phyloP scores from a whole-genome alignment of 2,888 invertebrate species.

The Eretmocerus hayati region DNA sequence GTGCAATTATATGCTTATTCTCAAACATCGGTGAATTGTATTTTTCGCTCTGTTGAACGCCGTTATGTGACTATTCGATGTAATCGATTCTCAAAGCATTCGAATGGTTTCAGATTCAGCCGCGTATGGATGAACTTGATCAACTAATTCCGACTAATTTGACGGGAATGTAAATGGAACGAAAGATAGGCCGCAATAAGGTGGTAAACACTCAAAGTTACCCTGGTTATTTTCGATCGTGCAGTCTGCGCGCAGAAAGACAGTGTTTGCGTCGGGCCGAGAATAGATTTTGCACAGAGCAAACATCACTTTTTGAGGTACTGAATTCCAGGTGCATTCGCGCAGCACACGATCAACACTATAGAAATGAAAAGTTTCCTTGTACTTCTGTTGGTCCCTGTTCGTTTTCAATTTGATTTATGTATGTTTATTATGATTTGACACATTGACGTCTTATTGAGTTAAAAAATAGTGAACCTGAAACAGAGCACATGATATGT shows the following conservation, averaged over 20 bases:
- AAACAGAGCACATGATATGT: too few species aligned
- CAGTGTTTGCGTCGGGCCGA: slow-evolving; percentile 6
- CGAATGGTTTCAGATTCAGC: too few species aligned
- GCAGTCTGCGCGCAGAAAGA: slow-evolving; percentile 3
- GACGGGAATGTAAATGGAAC: too few species aligned
- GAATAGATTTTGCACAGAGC: slow-evolving; percentile 23
- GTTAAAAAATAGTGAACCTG: too few species aligned
- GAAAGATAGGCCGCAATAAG: slow-evolving; percentile 12
- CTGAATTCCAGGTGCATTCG: not conserved
- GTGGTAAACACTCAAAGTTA: slow-evolving; percentile 5
- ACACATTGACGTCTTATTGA: not conserved
- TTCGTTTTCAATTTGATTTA: not conserved
- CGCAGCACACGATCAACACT: not conserved
- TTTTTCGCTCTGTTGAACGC: too few species aligned
- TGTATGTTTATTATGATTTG: not conserved
- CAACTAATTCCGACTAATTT: too few species aligned
- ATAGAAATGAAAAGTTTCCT: too few species aligned
- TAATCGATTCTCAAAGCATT: too few species aligned
- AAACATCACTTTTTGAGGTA: slow-evolving; percentile 2
- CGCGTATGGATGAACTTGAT: too few species aligned
- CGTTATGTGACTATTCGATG: too few species aligned
- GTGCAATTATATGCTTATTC: too few species aligned
- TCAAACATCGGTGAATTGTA: too few species aligned
- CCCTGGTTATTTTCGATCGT: slow-evolving; percentile 14
- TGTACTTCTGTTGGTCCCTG: not conserved